Base-by-base conservation (phyloP, 2,113 vertebrate genomes). In the Fulica atra region DNA sequence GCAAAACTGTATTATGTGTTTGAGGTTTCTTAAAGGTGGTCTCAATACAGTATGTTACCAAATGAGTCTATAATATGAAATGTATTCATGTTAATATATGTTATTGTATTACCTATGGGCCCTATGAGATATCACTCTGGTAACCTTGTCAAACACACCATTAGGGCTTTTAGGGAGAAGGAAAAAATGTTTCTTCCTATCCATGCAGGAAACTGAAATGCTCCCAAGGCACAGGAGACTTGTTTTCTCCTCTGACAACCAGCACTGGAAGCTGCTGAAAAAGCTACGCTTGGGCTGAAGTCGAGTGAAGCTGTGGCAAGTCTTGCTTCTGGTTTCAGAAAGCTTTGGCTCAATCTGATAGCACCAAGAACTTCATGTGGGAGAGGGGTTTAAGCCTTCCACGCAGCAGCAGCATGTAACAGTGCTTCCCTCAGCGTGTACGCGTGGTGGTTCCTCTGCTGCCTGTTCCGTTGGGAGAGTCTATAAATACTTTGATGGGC, bases 1-100 rank as follows among this genome's bases (percentile, higher is more conserved):
- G 70, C 51, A 97, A 81, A 93, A 87, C 9, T 72, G 5, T 85
- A 84, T 71, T 77, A 73, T 4, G 48, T 81, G 80, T 76, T 82
- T 78, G 71, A 74, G 59, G 85, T 92, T 93, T 95, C 73, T 86
- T 72, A 86, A 76, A 70, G 53, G 80, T 74, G 79, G 72, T 92
- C 69, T 93, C 53, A 81, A 46, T 69, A 72, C 11, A 65, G 13
- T 40, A 38, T 16, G 35, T 53, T 88, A 86, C 72, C 29, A 68
- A 93, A 18, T 36, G 51, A 87, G 69, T 56, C 29, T 48, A 3
- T 29, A 66, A 51, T 8, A 77, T 38, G 35, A 91, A 91, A 83
- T 15, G 3, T 56, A 79, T 77, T 76, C 28, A 44, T 29, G 29
- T 21, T 88, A 72, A 77, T 42, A 20, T 53, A 17, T 4, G 25